Evolutionary conservation across 2,797 vertebrate species (phyloP), one percentile per base, ranked within the genome.

Genomic region (Scolopax bukidnonensis): DNA sequence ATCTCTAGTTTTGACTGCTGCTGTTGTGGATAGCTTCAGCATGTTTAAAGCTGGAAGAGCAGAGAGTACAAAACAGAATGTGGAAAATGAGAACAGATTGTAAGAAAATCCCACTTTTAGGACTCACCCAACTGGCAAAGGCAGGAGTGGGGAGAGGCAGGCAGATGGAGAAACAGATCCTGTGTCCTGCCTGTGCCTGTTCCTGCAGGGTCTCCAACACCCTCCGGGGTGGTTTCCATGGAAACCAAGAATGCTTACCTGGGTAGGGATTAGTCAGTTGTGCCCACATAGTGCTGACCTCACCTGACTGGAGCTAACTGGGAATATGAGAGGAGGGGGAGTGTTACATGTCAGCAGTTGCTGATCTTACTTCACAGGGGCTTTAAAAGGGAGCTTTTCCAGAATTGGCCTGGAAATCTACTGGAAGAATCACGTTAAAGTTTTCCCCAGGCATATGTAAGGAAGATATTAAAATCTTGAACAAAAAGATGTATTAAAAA

Each of bases 161-260:
- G 82, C 36, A 76, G 61, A 45, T 69, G 9, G 33, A 87, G 59
- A 56, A 63, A 76, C 36, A 74, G 91, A 88, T 59, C 38, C 6
- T 2, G 12, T 21, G 24, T 41, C 41, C 36, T n/a, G 36, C 21
- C 25, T 19, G 47, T 71, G 79, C 60, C 25, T 73, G 43, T 81
- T 75, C 50, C 33, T 85, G 69, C 50, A 48, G 77, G 59, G 50
- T 86, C 70, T 79, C 75, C 59, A 33, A 38, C 65, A 61, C 48
- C 38, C 57, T 71, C 60, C 28, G 16, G 56, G 68, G 69, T 50
- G 67, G 61, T 88, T 68, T 70, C 95, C 63, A 20, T 87, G 87
- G 94, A 47, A 95, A 96, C 82, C 28, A 21, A 47, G 41, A 77
- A 57, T 92, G 75, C 56, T 83, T 73, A 51, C 25, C 40, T 82